Evolutionary conservation across 2,888 invertebrate genomes (phyloP).

Genomic region (Cheilosia urbana): DNA sequence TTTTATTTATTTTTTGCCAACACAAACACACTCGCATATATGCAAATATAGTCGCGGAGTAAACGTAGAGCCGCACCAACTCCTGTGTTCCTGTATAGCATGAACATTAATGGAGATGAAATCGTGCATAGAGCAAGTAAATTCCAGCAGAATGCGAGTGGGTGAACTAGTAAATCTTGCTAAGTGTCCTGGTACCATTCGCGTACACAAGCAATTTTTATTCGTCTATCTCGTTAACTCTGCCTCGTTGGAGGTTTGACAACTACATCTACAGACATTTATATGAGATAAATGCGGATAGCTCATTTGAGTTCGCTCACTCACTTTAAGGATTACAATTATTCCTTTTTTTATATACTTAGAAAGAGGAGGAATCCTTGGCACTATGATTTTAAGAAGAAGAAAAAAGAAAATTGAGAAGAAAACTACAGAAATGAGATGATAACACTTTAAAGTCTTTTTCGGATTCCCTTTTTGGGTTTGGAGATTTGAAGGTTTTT

Average conservation of each 20-base stretch:
- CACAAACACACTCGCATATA: conserved; percentile 11
- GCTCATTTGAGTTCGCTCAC: conserved; percentile 41
- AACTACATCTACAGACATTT: conserved; percentile 46
- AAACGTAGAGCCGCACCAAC: conserved; percentile 5
- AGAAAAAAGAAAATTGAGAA: background rate
- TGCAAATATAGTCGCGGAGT: conserved; percentile 18
- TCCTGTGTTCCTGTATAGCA: conserved; percentile 18
- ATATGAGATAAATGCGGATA: conserved; percentile 49
- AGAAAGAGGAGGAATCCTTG: conserved; percentile 22
- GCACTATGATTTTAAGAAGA: background rate
- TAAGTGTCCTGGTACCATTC: conserved; percentile 49
- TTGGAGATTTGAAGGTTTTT: background rate
- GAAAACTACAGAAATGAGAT: conserved; percentile 10
- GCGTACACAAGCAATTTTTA: conserved; percentile 21
- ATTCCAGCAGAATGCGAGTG: conserved; percentile 50
- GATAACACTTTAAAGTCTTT: conserved; percentile 24
- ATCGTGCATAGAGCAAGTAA: conserved; percentile 34
- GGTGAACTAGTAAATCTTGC: conserved; percentile 52
- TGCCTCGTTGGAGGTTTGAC: conserved; percentile 18
- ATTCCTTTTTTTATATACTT: background rate
- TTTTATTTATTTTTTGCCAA: background rate
- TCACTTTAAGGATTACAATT: background rate
- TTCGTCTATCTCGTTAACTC: conserved; percentile 13
- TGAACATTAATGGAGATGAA: conserved; percentile 47
- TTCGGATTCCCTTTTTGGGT: background rate